phyloP scores from a whole-genome alignment of 2,888 invertebrate genomes.

The Spodoptera picta region DNA sequence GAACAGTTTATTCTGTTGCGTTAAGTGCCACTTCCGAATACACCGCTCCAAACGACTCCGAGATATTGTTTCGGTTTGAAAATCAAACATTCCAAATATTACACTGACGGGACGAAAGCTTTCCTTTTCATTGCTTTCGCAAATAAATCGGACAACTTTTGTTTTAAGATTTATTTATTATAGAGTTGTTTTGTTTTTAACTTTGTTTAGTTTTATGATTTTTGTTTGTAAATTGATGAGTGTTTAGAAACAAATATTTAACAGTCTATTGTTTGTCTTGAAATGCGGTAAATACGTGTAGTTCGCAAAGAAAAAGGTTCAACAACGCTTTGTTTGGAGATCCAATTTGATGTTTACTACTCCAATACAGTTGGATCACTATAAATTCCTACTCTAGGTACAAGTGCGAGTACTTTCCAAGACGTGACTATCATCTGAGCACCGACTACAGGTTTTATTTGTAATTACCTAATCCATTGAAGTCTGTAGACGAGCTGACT shows the following conservation, averaged over 20 bases:
- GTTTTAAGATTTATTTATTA: slow-evolving; percentile 13
- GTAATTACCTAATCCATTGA: slow-evolving; percentile 16
- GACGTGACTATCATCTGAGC: slow-evolving; percentile 10
- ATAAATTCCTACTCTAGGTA: too few species aligned
- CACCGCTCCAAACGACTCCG: slow-evolving; percentile 48
- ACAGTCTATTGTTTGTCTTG: too few species aligned
- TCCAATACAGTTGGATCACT: background rate
- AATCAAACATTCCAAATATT: slow-evolving; percentile 39
- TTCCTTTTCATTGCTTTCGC: slow-evolving; percentile 28
- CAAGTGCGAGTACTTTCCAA: background rate
- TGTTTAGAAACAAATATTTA: too few species aligned
- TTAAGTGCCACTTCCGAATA: slow-evolving; percentile 70
- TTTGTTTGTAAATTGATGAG: background rate
- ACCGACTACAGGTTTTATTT: slow-evolving; percentile 15
- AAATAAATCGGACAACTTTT: slow-evolving; percentile 24
- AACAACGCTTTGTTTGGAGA: slow-evolving; percentile 2
- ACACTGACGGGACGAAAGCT: slow-evolving; percentile 8
- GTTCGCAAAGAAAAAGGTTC: too few species aligned
- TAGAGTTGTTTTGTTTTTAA: slow-evolving; percentile 15
- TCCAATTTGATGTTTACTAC: slow-evolving; percentile 31
- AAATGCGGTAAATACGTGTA: too few species aligned
- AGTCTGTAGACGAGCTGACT: slow-evolving; percentile 6
- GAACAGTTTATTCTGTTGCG: slow-evolving; percentile 69
- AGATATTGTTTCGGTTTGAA: slow-evolving; percentile 58
- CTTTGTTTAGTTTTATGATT: slow-evolving; percentile 9